Percentiles rank a stretch among this genome's conserved stretches.
These are phyloP conservation scores for Hydrolagus affinis DNA, from an alignment of 2,113 vertebrate species.

Conservation along the genomic window DNA sequence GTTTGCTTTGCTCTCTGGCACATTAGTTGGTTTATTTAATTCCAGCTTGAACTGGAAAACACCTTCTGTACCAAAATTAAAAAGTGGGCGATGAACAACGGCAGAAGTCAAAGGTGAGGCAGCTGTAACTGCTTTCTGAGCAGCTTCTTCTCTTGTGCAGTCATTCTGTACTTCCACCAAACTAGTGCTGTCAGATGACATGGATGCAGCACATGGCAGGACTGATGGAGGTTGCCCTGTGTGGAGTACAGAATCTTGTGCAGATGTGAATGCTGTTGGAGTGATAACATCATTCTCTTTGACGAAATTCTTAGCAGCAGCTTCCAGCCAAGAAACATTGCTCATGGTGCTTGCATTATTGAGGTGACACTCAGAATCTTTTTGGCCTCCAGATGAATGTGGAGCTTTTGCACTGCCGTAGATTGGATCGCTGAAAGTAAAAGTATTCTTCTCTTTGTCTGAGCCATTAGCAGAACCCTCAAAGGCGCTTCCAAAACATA, in stretches of 20 bases:
- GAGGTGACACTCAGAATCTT: background rate
- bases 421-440: background rate
- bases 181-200: background rate
- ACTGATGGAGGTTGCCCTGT: background rate
- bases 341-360: background rate
- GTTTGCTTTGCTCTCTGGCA: background rate
- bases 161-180: background rate
- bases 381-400: background rate
- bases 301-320: background rate
- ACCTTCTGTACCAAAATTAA: background rate
- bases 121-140: background rate
- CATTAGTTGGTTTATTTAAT: background rate
- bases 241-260: background rate
- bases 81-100: background rate
- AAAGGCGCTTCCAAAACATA: background rate
- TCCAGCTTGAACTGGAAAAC: conserved; percentile 11
- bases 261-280: background rate
- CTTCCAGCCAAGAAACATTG: background rate
- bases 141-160: background rate
- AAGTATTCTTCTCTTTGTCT: background rate
- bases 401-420: background rate
- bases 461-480: background rate
- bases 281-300: background rate
- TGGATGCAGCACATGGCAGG: background rate
- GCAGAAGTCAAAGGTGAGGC: background rate